These are phyloP conservation scores for Pseudoips prasinana DNA, from an alignment of 2,888 invertebrate species.

Conservation along the genomic window DNA sequence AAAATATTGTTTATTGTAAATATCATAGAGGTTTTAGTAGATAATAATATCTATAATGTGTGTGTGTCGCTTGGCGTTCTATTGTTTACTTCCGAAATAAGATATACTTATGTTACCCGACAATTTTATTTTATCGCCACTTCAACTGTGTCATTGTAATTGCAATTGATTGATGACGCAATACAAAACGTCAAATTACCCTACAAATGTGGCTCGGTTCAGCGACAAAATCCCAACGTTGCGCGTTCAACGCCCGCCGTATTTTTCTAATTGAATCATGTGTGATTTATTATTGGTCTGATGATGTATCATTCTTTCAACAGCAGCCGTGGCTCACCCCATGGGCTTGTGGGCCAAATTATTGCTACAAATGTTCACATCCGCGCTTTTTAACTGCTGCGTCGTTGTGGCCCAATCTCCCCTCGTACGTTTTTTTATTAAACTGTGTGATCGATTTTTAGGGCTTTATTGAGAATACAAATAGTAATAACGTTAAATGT, in stretches of 20 bases:
- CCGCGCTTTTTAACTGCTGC: conserved; percentile 69
- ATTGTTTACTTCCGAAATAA: no score
- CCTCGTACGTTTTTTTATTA: conserved; percentile 65
- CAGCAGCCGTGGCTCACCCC: conserved; percentile 76
- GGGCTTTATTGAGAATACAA: conserved; percentile 47
- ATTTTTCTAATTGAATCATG: conserved; percentile 81
- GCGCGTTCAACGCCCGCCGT: conserved; percentile 54
- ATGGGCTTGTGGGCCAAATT: conserved; percentile 72
- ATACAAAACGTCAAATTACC: conserved; percentile 74
- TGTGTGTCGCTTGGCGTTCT: no score
- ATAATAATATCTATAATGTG: no score
- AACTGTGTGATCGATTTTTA: conserved; percentile 63
- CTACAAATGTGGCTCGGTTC: conserved; percentile 55
- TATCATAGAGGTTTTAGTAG: no score
- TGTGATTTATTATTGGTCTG: conserved; percentile 81
- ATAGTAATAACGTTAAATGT: conserved; percentile 38
- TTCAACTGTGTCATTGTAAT: conserved; percentile 53
- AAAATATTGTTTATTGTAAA: no score
- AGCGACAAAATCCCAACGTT: conserved; percentile 67
- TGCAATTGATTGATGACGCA: conserved; percentile 74
- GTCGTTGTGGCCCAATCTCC: conserved; percentile 47
- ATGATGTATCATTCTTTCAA: conserved; percentile 82
- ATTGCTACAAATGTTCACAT: conserved; percentile 77
- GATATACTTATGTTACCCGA: conserved; percentile 9
- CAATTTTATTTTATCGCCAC: conserved; percentile 19